Evolutionary conservation across 2,888 invertebrate genomes (phyloP).

Genomic region (Agriotes lineatus): DNA sequence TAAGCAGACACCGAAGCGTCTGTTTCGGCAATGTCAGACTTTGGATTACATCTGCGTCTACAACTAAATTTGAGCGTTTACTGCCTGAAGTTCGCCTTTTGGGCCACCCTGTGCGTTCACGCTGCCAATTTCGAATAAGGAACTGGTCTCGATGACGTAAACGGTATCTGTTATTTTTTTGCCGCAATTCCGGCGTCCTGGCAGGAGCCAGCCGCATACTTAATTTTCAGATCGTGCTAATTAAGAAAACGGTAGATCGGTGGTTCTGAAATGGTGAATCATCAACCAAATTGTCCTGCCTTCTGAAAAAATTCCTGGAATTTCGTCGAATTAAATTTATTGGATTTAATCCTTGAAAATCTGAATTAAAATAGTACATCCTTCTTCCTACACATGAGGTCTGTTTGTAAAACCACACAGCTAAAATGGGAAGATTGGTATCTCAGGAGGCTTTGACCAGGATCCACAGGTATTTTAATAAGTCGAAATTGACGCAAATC

Average conservation of each 20-base stretch:
- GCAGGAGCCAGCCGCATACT: not conserved
- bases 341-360: not conserved
- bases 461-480: not conserved
- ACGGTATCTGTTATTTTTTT: slow-evolving; percentile 1
- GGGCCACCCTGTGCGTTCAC: not conserved
- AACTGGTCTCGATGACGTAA: slow-evolving; percentile 14
- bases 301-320: not conserved
- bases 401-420: not conserved
- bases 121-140: not conserved
- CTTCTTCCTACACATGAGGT: slow-evolving; percentile 5
- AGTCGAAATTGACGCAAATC: not conserved
- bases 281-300: not conserved
- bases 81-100: too few relatives aligned
- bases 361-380: slow-evolving; percentile 6
- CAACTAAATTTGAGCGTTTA: too few relatives aligned
- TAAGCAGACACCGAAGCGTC: too few relatives aligned
- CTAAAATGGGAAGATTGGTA: slow-evolving; percentile 1
- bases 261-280: not conserved
- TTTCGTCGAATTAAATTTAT: not conserved
- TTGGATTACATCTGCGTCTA: too few relatives aligned
- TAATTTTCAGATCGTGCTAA: slow-evolving; percentile 1
- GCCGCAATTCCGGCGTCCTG: not conserved
- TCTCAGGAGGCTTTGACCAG: slow-evolving; percentile 16
- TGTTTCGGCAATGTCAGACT: not conserved
- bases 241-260: slow-evolving; percentile 15